Evolutionary conservation across 2,113 vertebrate species (phyloP).

Genomic region (Nesospiza acunhae): DNA sequence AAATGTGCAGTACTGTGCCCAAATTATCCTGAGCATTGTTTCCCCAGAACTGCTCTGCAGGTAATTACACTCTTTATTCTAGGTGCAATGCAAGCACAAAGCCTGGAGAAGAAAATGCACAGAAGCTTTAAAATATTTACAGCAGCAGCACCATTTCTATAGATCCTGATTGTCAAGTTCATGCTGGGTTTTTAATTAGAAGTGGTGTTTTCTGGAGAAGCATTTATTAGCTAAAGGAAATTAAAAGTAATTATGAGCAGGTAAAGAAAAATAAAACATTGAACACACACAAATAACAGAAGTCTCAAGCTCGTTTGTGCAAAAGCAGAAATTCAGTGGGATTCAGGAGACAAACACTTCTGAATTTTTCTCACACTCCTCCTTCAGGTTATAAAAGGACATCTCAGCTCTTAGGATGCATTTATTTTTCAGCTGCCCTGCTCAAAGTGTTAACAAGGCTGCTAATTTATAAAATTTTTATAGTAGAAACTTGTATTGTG

Average conservation of each 20-base stretch:
- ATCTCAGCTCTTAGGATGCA: neutral
- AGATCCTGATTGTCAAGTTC: neutral
- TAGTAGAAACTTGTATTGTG: neutral
- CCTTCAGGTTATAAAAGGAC: neutral
- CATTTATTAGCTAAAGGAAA: neutral
- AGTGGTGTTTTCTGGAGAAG: neutral
- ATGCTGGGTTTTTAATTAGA: neutral
- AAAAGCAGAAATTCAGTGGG: neutral
- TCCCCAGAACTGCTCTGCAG: neutral
- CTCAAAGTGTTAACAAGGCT: neutral
- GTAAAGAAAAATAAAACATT: neutral
- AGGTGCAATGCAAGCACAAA: neutral
- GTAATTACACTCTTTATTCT: neutral
- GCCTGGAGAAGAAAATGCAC: neutral
- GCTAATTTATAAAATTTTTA: neutral
- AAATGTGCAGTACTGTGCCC: neutral
- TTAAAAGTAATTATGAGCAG: neutral
- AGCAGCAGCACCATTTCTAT: neutral
- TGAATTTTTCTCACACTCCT: neutral
- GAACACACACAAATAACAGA: neutral
- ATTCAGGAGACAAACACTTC: neutral
- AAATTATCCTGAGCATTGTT: constrained; percentile 25
- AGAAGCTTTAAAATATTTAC: constrained; percentile 1
- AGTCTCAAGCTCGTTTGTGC: neutral
- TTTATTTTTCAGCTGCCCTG: neutral